These are phyloP conservation scores for Caranx melampygus DNA, from an alignment of 2,113 vertebrate genomes.

Conservation along the genomic window DNA sequence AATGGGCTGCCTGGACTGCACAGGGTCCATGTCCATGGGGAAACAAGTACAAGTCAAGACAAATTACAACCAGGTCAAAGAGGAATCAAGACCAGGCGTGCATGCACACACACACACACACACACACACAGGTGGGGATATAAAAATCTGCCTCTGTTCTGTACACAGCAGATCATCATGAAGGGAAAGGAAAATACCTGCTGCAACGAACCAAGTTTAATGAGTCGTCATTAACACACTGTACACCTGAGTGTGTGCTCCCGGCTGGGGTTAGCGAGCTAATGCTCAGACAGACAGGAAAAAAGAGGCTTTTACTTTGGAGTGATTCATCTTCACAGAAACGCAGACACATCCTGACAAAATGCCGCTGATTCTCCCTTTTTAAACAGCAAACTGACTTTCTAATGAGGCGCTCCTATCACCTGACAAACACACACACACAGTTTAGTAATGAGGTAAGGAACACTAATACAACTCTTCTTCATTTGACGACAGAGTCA, in stretches of 20 bases:
- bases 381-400: slow-evolving; percentile 36
- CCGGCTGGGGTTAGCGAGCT: slow-evolving; percentile 5
- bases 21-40: too few relatives aligned
- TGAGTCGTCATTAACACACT: slow-evolving; percentile 29
- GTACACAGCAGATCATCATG: neutral
- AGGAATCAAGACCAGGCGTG: too few relatives aligned
- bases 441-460: slow-evolving; percentile 47
- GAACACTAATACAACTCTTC: slow-evolving; percentile 52
- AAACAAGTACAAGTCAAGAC: too few relatives aligned
- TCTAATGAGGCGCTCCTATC: slow-evolving; percentile 50
- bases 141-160: neutral
- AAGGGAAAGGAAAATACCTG: slow-evolving; percentile 40
- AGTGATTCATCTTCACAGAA: slow-evolving; percentile 55
- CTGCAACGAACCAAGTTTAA: slow-evolving; percentile 30
- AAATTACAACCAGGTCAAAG: too few relatives aligned
- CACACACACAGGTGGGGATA: neutral
- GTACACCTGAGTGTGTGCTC: neutral
- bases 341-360: slow-evolving; percentile 51
- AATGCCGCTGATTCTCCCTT: slow-evolving; percentile 20
- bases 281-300: slow-evolving; percentile 28
- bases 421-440: neutral
- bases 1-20: too few relatives aligned
- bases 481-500: slow-evolving; percentile 40
- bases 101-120: too few relatives aligned
- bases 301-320: slow-evolving; percentile 37